phyloP scores from a whole-genome alignment of 2,888 invertebrate genomes.

The Cecidostiba fungosa region DNA sequence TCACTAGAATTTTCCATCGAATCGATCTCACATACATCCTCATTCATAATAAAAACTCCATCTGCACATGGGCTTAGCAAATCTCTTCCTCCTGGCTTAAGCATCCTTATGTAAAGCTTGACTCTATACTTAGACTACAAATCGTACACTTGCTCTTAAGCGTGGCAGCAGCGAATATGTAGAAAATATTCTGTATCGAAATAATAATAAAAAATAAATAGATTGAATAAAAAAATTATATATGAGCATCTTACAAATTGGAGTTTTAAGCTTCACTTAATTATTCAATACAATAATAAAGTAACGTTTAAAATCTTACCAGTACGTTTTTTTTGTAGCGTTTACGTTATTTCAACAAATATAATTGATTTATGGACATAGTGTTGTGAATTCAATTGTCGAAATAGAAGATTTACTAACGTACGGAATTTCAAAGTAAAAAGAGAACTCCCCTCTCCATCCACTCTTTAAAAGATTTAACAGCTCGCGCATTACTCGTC shows the following conservation, averaged over 20 bases:
- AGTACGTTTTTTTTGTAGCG: too few relatives aligned
- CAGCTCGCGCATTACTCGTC: background rate
- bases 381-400: background rate
- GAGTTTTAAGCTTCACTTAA: too few relatives aligned
- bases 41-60: conserved; percentile 47
- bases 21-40: conserved; percentile 13
- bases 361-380: too few relatives aligned
- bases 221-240: background rate
- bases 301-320: too few relatives aligned
- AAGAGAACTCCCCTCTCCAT: background rate
- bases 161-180: background rate
- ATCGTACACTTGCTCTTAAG: background rate
- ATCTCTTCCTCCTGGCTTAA: conserved; percentile 12
- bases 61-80: conserved; percentile 27
- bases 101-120: conserved; percentile 17
- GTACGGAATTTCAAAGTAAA: background rate
- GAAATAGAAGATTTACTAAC: background rate
- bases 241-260: too few relatives aligned
- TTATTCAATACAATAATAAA: too few relatives aligned
- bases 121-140: conserved; percentile 8
- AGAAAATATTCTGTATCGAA: background rate
- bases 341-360: too few relatives aligned
- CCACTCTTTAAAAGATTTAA: background rate
- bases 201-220: background rate
- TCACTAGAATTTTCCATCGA: background rate